phyloP scores from a whole-genome alignment of 2,888 invertebrate genomes.

The Lepidonotus clava region DNA sequence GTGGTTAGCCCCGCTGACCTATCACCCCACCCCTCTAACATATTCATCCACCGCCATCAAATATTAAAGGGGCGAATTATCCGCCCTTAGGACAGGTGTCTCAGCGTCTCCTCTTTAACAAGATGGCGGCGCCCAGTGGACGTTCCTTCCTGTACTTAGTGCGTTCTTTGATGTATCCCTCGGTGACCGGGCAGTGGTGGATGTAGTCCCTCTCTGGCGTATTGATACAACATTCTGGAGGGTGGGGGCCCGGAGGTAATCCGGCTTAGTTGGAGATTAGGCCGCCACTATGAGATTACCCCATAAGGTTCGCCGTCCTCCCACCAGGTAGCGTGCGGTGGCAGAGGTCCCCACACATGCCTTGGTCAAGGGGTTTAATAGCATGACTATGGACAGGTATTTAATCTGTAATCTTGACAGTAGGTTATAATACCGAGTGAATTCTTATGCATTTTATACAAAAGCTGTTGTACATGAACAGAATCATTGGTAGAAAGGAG shows the following conservation, averaged over 20 bases:
- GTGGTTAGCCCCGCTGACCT: not conserved
- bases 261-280: constrained; percentile 1
- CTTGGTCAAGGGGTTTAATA: too few species aligned
- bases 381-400: too few species aligned
- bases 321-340: too few species aligned
- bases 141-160: not conserved
- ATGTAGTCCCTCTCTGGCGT: not conserved
- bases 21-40: not conserved
- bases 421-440: too few species aligned
- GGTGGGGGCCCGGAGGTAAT: not conserved
- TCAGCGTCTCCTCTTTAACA: too few species aligned
- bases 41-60: constrained; percentile 4
- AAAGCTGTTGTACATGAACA: too few species aligned
- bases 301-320: too few species aligned
- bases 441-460: too few species aligned
- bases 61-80: not conserved
- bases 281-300: constrained; percentile 9
- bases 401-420: too few species aligned
- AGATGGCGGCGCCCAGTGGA: not conserved
- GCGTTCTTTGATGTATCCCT: not conserved
- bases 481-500: too few species aligned
- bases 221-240: not conserved
- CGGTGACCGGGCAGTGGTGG: not conserved
- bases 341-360: too few species aligned
- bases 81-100: not conserved